Evolutionary conservation across 2,797 vertebrate genomes (phyloP).

Genomic region (Delichon dasypus): DNA sequence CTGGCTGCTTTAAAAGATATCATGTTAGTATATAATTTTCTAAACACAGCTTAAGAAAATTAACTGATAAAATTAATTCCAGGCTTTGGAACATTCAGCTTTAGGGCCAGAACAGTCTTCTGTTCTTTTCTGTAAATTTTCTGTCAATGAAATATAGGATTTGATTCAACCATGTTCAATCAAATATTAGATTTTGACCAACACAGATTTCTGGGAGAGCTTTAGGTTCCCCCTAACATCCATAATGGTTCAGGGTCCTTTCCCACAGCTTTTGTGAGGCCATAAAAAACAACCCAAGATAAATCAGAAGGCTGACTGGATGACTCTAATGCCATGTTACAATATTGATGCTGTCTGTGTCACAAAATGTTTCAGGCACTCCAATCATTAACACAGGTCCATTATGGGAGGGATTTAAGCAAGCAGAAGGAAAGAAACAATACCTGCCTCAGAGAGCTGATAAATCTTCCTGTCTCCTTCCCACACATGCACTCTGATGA

Average conservation of each 20-base stretch:
- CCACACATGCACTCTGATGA: neutral
- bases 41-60: neutral
- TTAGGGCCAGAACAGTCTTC: neutral
- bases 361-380: constrained; percentile 8
- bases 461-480: constrained; percentile 46
- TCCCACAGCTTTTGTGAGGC: neutral
- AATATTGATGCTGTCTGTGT: neutral
- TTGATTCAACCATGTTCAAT: neutral
- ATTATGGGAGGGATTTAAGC: neutral
- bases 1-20: neutral
- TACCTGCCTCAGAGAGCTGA: constrained; percentile 18
- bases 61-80: neutral
- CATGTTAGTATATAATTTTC: neutral
- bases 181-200: neutral
- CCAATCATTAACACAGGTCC: neutral
- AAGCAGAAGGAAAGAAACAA: constrained; percentile 23
- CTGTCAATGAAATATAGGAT: neutral
- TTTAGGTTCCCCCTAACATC: neutral
- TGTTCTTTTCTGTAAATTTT: neutral
- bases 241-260: neutral
- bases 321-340: neutral
- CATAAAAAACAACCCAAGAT: neutral
- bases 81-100: neutral
- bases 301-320: neutral
- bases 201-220: neutral